Conservation (phyloP, 92 coral and sea anemone species). For the Desmophyllum pertusum region DNA sequence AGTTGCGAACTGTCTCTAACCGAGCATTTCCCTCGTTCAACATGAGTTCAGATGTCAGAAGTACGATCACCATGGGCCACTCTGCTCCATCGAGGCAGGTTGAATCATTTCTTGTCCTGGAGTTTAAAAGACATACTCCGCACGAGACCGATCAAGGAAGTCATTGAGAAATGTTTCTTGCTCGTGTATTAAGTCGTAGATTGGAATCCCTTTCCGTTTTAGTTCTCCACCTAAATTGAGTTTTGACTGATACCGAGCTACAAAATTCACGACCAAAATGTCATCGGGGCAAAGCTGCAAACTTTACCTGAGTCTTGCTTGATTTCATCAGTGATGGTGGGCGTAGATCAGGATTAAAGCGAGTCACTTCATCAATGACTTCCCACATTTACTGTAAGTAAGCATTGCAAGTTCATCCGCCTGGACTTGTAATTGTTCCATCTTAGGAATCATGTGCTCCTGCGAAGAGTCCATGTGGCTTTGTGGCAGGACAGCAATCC, state of each 20-base stretch:
- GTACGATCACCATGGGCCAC: conserved; percentile 60
- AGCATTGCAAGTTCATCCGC: conserved; percentile 17
- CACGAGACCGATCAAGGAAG: not conserved
- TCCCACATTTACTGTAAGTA: conserved; percentile 49
- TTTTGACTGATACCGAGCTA: conserved; percentile 25
- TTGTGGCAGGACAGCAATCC: conserved; percentile 42
- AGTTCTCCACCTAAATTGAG: conserved; percentile 6
- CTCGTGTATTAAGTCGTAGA: not conserved
- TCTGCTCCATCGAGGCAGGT: conserved; percentile 48
- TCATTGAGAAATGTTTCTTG: not conserved
- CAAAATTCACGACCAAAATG: conserved; percentile 45
- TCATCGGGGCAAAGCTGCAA: conserved; percentile 34
- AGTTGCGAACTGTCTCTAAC: conserved; percentile 40
- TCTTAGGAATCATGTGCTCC: not conserved
- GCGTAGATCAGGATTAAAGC: conserved; percentile 1
- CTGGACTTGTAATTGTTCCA: not conserved
- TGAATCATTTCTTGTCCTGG: conserved; percentile 38
- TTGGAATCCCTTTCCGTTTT: not conserved
- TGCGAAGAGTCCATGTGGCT: not conserved
- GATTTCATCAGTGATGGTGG: conserved; percentile 12
- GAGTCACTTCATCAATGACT: conserved; percentile 12
- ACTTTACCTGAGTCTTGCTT: conserved; percentile 11
- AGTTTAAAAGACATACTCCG: conserved; percentile 34
- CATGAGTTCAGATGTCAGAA: conserved; percentile 45
- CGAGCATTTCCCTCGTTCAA: conserved; percentile 5